Base-by-base conservation (phyloP, 2,888 invertebrate species). In the Sesia apiformis region DNA sequence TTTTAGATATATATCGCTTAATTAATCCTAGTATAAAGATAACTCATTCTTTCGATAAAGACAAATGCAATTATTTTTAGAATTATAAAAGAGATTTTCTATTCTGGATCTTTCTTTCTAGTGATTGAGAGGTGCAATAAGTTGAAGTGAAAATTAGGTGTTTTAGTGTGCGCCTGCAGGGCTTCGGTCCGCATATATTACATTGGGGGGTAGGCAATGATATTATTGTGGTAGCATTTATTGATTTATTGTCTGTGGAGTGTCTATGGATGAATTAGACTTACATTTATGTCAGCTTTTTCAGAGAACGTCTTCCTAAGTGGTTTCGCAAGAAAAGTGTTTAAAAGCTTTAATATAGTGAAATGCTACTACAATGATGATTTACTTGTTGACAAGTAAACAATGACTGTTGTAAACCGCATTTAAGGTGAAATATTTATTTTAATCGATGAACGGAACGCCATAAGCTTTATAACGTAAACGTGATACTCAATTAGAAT, bases 381-480 rank as follows among this genome's bases (percentile, higher is more conserved):
- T 63, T 38, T 54, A 52, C 23, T 57, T 53, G 3, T 23, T 42
- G 7, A 63, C 60, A 59, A 65, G 59, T 63, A 63, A 64, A 79
- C 8, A 73, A 67, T 68, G 81, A 83, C 82, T 82, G 83, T 83
- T 78, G 69, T 74, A 69, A 76, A 63, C 66, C 83, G 87, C 86
- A 86, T 87, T 86, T 88, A 86, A 66, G 69, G 73, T 76, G 76
- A 72, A 70, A 76, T 67, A 77, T 78, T 80, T 76, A 80, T 78
- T 77, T 67, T 70, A 75, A 72, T 70, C 50, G 49, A 50, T 39
- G 41, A 53, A 51, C 51, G 43, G 50, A 53, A 61, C 57, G 66
- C 77, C 76, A 72, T 79, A 84, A 84, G 85, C 84, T 86, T 86
- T 86, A 85, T 78, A 72, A 63, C 69, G 69, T 74, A 76, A 78